Percentiles rank a stretch among this genome's conserved stretches.
Conservation (phyloP, 1,140 invertebrate genomes). For the Bombyx mandarina region DNA sequence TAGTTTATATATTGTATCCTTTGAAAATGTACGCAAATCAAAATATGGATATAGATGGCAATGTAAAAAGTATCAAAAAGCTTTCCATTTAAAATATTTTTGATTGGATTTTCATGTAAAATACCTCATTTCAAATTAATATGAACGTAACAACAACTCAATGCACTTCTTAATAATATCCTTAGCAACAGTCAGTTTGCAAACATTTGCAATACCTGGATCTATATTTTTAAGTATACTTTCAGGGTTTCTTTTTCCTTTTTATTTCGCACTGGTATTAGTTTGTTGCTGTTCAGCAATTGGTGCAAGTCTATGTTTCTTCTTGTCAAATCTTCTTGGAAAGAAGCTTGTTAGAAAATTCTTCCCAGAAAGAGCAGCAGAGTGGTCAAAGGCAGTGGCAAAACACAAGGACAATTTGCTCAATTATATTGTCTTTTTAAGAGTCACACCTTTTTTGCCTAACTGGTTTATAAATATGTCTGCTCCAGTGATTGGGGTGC, state of each 20-base stretch:
- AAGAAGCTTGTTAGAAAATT: conserved; percentile 88
- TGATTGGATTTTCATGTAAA: no score
- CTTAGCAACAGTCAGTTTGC: conserved; percentile 78
- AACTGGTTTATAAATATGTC: conserved; percentile 99
- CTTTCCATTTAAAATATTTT: no score
- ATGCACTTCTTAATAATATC: no score
- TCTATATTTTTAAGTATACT: conserved; percentile 98
- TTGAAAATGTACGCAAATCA: conserved; percentile 56
- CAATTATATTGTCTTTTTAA: conserved; percentile 97
- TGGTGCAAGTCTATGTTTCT: conserved; percentile 96
- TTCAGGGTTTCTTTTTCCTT: conserved; percentile 97
- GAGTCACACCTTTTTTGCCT: conserved; percentile 97
- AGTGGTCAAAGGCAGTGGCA: conserved; percentile 89
- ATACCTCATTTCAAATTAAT: no score
- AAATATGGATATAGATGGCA: no score
- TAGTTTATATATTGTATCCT: conserved; percentile 99
- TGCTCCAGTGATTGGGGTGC: conserved; percentile 96
- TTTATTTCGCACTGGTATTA: conserved; percentile 88
- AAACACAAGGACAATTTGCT: conserved; percentile 92
- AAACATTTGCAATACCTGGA: conserved; percentile 99
- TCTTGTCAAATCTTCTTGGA: conserved; percentile 91
- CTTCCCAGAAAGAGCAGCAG: conserved; percentile 87
- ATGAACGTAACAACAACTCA: no score
- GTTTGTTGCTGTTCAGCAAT: conserved; percentile 97
- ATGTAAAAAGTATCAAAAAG: no score